phyloP scores from a whole-genome alignment of 2,797 vertebrate species.

The Pteropus rufus region DNA sequence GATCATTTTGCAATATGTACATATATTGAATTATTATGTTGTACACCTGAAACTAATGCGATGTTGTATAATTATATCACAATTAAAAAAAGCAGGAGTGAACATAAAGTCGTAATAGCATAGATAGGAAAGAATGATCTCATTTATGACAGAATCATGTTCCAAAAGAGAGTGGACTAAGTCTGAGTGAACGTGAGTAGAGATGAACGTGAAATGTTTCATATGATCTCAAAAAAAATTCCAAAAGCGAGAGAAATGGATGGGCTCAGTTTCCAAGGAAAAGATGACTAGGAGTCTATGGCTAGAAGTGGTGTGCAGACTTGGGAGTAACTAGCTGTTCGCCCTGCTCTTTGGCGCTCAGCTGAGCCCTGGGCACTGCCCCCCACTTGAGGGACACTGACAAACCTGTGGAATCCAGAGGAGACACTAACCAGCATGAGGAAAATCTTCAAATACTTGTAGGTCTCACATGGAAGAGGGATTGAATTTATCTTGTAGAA shows the following conservation, averaged over 20 bases:
- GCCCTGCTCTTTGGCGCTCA: background rate
- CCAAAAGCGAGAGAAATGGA: background rate
- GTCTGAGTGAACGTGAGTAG: background rate
- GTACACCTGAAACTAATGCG: too few species aligned
- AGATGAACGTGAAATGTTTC: background rate
- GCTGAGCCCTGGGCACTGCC: fast-evolving
- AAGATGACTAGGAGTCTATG: too few species aligned
- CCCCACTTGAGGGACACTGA: background rate
- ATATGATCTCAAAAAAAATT: background rate
- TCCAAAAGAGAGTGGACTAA: background rate
- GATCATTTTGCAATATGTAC: background rate
- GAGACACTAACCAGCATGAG: background rate
- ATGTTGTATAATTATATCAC: background rate
- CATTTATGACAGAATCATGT: background rate
- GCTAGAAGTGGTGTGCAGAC: background rate
- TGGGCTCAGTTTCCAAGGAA: too few species aligned
- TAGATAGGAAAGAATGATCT: background rate
- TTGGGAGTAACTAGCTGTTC: background rate
- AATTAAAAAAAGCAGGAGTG: background rate
- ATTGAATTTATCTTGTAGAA: background rate
- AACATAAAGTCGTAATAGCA: background rate
- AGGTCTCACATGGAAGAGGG: background rate
- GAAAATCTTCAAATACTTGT: background rate
- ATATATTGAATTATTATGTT: background rate
- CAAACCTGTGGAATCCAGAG: background rate